Evolutionary conservation across 1,140 invertebrate genomes (phyloP).

Genomic region (Cherax destructor): DNA sequence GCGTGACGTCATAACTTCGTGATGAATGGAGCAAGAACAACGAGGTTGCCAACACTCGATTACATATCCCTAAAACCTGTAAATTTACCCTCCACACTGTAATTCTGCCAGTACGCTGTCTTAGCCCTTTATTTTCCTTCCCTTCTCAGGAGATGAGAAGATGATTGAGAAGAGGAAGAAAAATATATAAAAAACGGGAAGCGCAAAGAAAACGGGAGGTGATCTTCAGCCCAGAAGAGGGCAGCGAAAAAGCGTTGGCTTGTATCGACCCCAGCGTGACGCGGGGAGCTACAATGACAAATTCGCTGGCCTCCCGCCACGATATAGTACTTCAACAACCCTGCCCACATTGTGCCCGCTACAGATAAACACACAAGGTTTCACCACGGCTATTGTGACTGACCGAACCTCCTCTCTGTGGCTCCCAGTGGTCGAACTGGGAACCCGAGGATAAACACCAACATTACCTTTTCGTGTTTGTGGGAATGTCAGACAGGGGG

Average conservation of each 20-base stretch:
- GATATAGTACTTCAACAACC: constrained; percentile 67
- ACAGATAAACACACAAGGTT: constrained; percentile 67
- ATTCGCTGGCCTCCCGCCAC: constrained; percentile 52
- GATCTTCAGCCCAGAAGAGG: constrained; percentile 12
- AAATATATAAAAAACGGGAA: constrained; percentile 18
- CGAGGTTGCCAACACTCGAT: constrained; percentile 9
- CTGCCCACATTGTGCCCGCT: constrained; percentile 66
- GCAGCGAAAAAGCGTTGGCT: constrained; percentile 60
- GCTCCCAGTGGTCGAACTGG: constrained; percentile 1
- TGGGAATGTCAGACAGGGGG: background rate
- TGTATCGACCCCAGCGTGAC: constrained; percentile 57
- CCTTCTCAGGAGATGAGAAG: too few relatives aligned
- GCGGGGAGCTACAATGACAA: constrained; percentile 66
- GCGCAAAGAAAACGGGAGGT: constrained; percentile 37
- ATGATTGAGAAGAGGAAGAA: too few relatives aligned
- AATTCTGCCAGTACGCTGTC: too few relatives aligned
- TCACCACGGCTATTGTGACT: constrained; percentile 59
- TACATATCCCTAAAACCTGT: background rate
- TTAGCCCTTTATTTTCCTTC: too few relatives aligned
- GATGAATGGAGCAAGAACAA: constrained; percentile 57
- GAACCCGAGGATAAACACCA: background rate
- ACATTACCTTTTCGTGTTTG: background rate
- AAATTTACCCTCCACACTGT: background rate
- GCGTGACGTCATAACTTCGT: constrained; percentile 64
- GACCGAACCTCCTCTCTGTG: constrained; percentile 28